Evolutionary conservation across 2,888 invertebrate genomes (phyloP), one percentile per base, ranked within the genome.

Genomic region (Drosophila eohydei): DNA sequence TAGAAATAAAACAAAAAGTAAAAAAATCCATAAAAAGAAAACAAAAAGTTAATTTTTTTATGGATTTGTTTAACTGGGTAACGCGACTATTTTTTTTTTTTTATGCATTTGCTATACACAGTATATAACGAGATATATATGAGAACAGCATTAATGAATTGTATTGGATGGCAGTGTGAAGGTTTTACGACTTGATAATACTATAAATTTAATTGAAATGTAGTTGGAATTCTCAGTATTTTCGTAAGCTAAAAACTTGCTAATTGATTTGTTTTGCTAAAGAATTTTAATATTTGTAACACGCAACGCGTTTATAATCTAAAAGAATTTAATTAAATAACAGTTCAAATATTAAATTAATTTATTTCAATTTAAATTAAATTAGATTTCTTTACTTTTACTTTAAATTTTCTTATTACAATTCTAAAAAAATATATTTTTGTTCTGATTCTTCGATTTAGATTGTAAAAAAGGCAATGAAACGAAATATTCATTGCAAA

Each of bases 61-160:
- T 51, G 16, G 28, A 68, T 52, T 51, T 44, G 14, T 67, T 67
- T 36, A 40, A 4, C 32, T 32, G 9, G 28, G 34, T 34, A 50
- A 50, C 50, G 21, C 44, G 46, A 68, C 50, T 21, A 28, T 2
- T n/a, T 38, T 36, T 16, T 30, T 9, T 26, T 26, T 52, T 26
- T 36, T 34, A n/a, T 21, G 21, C 21, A 21, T 28, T 21, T 30
- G 11, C 26, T 51, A 9, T 52, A 3, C 28, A 46, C 32, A 44
- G 44, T 16, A 12, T 28, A 36, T 28, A 46, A 30, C 16, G 12
- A 41, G 54, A 46, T 40, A 14, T 74, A 71, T 76, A 68, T 79
- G 80, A 86, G 80, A 73, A 69, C 74, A 80, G 73, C 63, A 71
- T 65, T 52, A 56, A 70, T 71, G 52, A 66, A 56, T 63, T 64